A percentile compares a stretch with the other conserved stretches of the same genome.
Conservation (phyloP, 2,888 invertebrate genomes). For the Drosophila monieri region DNA sequence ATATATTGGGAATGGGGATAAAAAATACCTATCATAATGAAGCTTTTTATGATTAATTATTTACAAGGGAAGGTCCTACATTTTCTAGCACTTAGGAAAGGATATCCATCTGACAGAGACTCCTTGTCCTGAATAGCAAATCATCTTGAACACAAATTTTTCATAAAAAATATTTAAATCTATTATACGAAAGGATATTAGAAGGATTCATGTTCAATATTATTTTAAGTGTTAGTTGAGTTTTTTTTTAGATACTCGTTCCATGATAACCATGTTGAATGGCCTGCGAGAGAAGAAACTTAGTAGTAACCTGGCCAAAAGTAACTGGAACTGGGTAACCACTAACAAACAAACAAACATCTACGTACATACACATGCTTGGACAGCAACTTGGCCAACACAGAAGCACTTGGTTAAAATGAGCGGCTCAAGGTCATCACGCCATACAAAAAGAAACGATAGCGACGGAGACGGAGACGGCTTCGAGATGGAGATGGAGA, state of each 20-base stretch:
- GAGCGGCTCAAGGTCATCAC: conserved; percentile 79
- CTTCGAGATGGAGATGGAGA: conserved; percentile 17
- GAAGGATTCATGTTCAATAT: too few species aligned
- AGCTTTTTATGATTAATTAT: too few species aligned
- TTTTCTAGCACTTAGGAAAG: too few species aligned
- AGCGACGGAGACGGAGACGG: conserved; percentile 39
- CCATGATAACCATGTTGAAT: too few species aligned
- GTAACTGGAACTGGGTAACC: conserved; percentile 73
- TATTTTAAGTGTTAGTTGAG: background rate
- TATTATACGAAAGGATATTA: too few species aligned
- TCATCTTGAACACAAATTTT: too few species aligned
- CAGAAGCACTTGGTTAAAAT: conserved; percentile 71
- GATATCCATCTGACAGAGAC: too few species aligned
- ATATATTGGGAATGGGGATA: too few species aligned
- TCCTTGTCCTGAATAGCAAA: too few species aligned
- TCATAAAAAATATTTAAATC: too few species aligned
- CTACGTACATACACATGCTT: background rate
- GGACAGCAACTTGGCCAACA: conserved; percentile 45
- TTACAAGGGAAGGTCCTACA: too few species aligned
- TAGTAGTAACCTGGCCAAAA: conserved; percentile 68
- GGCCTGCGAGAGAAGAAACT: conserved; percentile 22
- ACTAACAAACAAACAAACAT: conserved; percentile 16
- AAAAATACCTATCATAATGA: too few species aligned
- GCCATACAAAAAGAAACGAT: conserved; percentile 64
- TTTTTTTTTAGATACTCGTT: background rate